phyloP scores from a whole-genome alignment of 2,888 invertebrate species.

The Atrina japonica region DNA sequence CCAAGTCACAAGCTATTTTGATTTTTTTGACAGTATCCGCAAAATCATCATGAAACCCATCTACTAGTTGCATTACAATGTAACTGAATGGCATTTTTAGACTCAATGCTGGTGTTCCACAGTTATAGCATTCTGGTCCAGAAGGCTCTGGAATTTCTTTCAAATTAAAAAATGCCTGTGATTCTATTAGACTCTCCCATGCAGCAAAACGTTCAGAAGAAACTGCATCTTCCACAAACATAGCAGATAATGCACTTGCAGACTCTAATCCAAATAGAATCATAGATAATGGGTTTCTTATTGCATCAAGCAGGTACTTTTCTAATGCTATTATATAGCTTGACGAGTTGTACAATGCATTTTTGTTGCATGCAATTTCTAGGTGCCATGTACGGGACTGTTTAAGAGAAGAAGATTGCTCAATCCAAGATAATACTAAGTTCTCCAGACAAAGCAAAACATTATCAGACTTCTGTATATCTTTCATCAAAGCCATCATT shows the following conservation, averaged over 20 bases:
- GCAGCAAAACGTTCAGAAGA: slow-evolving; percentile 15
- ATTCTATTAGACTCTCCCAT: slow-evolving; percentile 31
- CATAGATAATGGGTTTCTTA: slow-evolving; percentile 51
- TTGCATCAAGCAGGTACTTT: slow-evolving; percentile 31
- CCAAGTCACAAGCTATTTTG: slow-evolving; percentile 43
- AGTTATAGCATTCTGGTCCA: slow-evolving; percentile 54
- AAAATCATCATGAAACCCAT: slow-evolving; percentile 48
- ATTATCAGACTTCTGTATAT: slow-evolving; percentile 28
- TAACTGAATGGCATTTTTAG: slow-evolving; percentile 52
- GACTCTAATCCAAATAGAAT: slow-evolving; percentile 45
- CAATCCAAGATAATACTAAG: slow-evolving; percentile 15
- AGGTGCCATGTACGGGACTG: slow-evolving; percentile 42
- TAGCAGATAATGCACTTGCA: slow-evolving; percentile 39
- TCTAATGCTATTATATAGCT: slow-evolving; percentile 50
- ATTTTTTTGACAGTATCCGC: slow-evolving; percentile 37
- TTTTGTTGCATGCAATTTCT: slow-evolving; percentile 44
- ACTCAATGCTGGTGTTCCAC: slow-evolving; percentile 31
- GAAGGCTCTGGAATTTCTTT: slow-evolving; percentile 32
- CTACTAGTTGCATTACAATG: slow-evolving; percentile 39
- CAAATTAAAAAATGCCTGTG: slow-evolving; percentile 37
- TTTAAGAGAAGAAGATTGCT: background rate
- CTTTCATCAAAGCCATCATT: slow-evolving; percentile 39
- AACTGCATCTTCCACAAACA: slow-evolving; percentile 33
- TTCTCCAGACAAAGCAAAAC: slow-evolving; percentile 10
- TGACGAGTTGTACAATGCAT: slow-evolving; percentile 38